phyloP scores from a whole-genome alignment of 2,113 vertebrate species.

The Nestor notabilis region DNA sequence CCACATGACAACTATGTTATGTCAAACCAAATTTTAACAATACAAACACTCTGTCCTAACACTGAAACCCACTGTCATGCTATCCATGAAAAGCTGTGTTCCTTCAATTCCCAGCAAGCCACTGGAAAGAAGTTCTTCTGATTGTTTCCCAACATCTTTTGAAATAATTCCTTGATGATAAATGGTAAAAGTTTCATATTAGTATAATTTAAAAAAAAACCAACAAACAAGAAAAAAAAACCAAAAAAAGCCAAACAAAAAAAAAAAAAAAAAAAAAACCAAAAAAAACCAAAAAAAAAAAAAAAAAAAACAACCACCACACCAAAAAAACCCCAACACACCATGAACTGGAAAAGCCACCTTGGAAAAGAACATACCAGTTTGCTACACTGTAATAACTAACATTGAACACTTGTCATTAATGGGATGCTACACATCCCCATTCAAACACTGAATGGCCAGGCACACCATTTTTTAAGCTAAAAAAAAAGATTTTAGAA shows the following conservation, averaged over 20 bases:
- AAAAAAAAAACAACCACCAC: not conserved
- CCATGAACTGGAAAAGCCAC: not conserved
- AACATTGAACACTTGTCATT: not conserved
- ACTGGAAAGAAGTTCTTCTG: not conserved
- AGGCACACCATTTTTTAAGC: rapidly evolving
- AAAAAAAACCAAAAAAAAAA: not conserved
- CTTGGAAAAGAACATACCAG: not conserved
- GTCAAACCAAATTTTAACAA: not conserved
- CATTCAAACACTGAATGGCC: not conserved
- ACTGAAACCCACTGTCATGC: not conserved
- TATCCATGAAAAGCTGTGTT: not conserved
- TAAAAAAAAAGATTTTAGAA: not conserved
- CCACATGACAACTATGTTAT: not conserved
- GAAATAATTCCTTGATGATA: not conserved
- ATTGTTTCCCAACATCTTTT: not conserved
- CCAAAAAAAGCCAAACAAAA: not conserved
- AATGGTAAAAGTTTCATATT: not conserved
- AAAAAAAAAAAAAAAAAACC: not conserved
- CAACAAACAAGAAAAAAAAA: not conserved
- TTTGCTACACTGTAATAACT: not conserved
- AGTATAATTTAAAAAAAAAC: not conserved
- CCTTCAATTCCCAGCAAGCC: not conserved
- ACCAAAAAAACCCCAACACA: not conserved
- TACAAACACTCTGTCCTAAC: not conserved
- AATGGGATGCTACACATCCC: not conserved